A percentile compares a stretch with the other conserved stretches of the same genome.
Conservation (phyloP, 2,113 vertebrate genomes). For the Nothobranchius furzeri region DNA sequence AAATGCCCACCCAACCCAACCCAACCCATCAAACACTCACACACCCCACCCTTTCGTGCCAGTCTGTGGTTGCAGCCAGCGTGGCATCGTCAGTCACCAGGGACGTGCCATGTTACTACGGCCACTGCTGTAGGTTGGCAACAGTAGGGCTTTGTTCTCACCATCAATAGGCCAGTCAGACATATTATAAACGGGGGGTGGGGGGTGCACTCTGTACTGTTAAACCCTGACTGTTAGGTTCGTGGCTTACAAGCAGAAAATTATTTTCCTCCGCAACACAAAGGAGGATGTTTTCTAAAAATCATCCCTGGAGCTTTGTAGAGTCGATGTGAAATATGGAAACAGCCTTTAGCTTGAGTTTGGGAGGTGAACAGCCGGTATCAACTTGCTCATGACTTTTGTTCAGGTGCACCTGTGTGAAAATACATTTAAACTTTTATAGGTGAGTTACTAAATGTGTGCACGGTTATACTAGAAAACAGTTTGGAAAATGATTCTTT, state of each 20-base stretch:
- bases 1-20: conserved; percentile 47
- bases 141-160: conserved; percentile 74
- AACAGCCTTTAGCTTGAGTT: no score
- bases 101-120: conserved; percentile 66
- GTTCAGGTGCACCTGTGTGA: no score
- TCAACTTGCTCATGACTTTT: no score
- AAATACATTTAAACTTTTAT: no score
- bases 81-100: conserved; percentile 68
- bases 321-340: no score
- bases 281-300: conserved; percentile 3
- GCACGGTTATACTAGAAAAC: no score
- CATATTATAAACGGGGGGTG: conserved; percentile 69
- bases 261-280: conserved; percentile 19
- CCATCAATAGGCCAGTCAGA: conserved; percentile 71
- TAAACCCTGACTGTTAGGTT: conserved; percentile 41
- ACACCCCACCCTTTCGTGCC: conserved; percentile 37
- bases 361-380: no score
- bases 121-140: conserved; percentile 61
- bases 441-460: no score
- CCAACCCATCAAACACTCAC: conserved; percentile 21
- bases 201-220: conserved; percentile 42
- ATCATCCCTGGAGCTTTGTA: background rate
- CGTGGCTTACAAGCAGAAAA: conserved; percentile 21
- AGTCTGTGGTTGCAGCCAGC: conserved; percentile 69
- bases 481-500: no score